These are phyloP conservation scores for Oxygymnocypris stewartii DNA, from an alignment of 2,113 vertebrate species.

Conservation along the genomic window DNA sequence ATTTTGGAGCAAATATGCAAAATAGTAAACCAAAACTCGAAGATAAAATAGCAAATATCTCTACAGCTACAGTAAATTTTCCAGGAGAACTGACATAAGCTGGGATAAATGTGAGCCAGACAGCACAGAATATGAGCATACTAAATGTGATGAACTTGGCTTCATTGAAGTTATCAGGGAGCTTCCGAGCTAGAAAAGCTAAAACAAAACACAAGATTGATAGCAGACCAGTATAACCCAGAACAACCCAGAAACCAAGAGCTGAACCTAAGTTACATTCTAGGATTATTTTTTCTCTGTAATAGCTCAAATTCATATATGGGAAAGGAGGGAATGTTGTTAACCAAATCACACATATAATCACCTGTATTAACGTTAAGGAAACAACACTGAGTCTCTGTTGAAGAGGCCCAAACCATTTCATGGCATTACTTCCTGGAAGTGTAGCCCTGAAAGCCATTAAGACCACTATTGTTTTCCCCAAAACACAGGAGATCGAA, in stretches of 20 bases:
- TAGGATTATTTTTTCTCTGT: not conserved
- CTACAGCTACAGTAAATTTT: not conserved
- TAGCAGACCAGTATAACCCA: not conserved
- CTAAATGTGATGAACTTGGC: too few species aligned
- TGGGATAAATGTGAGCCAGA: conserved; percentile 58
- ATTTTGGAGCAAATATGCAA: too few species aligned
- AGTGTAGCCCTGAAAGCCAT: not conserved
- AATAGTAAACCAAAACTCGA: too few species aligned
- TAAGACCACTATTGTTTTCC: not conserved
- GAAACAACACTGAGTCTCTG: not conserved
- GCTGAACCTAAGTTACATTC: not conserved
- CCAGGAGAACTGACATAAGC: conserved; percentile 17
- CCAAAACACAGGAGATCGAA: not conserved
- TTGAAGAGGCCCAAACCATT: not conserved
- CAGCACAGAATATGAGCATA: conserved; percentile 63
- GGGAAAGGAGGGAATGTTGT: not conserved
- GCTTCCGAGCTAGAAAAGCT: too few species aligned
- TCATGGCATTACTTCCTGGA: not conserved
- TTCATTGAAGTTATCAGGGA: too few species aligned
- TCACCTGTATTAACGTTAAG: not conserved
- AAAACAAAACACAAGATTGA: too few species aligned
- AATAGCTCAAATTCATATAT: not conserved
- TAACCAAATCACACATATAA: not conserved
- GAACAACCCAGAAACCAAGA: not conserved
- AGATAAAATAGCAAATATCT: too few species aligned